Evolutionary conservation across 1,140 invertebrate species (phyloP).

Genomic region (Holcopasites calliopsidis): DNA sequence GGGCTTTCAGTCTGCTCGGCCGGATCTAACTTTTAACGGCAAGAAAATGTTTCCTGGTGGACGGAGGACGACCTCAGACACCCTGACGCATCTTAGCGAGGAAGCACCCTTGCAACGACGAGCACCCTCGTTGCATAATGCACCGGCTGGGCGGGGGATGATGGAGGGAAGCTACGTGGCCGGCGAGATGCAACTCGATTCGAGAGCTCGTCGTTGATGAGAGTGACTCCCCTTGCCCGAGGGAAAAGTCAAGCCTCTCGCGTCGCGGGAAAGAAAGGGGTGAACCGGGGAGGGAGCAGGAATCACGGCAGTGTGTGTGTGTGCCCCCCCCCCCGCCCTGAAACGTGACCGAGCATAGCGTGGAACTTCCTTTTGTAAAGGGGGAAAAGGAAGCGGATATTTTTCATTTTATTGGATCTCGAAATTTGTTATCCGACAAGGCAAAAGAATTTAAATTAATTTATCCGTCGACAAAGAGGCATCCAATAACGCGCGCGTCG

Average conservation of each 20-base stretch:
- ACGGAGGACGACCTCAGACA: conserved; percentile 38
- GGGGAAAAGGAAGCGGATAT: neutral
- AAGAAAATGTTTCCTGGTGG: conserved; percentile 56
- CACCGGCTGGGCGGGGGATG: conserved; percentile 47
- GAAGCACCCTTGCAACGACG: conserved; percentile 50
- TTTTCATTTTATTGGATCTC: too few relatives aligned
- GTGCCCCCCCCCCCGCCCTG: too few relatives aligned
- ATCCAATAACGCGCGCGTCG: conserved; percentile 27
- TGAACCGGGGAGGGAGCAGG: neutral
- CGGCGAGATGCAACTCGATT: conserved; percentile 46
- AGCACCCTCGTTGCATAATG: conserved; percentile 65
- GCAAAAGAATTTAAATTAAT: conserved; percentile 15
- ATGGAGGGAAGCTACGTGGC: conserved; percentile 14
- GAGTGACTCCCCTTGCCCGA: conserved; percentile 32
- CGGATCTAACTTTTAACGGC: conserved; percentile 58
- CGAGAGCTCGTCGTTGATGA: conserved; percentile 47
- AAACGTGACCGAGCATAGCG: conserved; percentile 57
- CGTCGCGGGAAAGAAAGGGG: neutral
- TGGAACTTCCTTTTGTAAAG: conserved; percentile 24
- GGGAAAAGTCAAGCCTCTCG: neutral
- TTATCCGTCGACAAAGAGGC: neutral
- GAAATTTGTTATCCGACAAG: neutral
- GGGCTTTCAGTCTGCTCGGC: conserved; percentile 51
- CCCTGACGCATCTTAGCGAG: conserved; percentile 35
- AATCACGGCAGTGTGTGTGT: conserved; percentile 52